Base-by-base conservation (phyloP, 2,888 invertebrate species). In the Drosophila lutescens region DNA sequence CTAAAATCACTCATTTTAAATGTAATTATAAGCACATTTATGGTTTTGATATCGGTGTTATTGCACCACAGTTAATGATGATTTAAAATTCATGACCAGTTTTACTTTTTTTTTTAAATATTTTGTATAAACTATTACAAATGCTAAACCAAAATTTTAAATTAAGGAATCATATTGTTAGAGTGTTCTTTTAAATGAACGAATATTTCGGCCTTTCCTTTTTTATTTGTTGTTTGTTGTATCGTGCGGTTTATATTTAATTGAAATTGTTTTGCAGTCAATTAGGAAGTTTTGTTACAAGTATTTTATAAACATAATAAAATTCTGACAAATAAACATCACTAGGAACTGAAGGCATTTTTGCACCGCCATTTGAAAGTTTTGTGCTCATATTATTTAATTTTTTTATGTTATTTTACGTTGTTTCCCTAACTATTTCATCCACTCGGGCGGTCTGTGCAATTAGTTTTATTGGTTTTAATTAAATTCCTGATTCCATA, bases 401-500 rank as follows among this genome's bases (percentile, higher is more conserved):
- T 34, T 13, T 8, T 49, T 4, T 20, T 4, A 4, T 32, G 2
- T 30, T 32, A 32, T 20, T 17, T 17, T 9, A 8, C 13, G 49
- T 13, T 34, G 32, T 26, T 26, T 30, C 12, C 5, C 2, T 1
- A 12, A 15, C 12, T 32, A 5, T 32, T 13, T 10, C 10, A 5
- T 15, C 6, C 26, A 17, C 12, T 57, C 15, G 1, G 0, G 12
- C 12, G 26, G 36, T 23, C n/a, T n/a, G 34, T 36, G 2, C 20
- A 36, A 44, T 44, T 36, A 44, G 20, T 63, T 50, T 10, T 46
- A 10, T 23, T 46, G 15, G 10, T 26, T 54, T 40, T 30, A 47
- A 66, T 66, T 47, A 54, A 66, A 66, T 54, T 66, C 17, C 9
- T 26, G 12, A 38, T 66, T 30, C 6, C n/a, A 36, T 8, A 32